Conservation (phyloP, 2,888 invertebrate genomes). For the Epirrhoe tristata region DNA sequence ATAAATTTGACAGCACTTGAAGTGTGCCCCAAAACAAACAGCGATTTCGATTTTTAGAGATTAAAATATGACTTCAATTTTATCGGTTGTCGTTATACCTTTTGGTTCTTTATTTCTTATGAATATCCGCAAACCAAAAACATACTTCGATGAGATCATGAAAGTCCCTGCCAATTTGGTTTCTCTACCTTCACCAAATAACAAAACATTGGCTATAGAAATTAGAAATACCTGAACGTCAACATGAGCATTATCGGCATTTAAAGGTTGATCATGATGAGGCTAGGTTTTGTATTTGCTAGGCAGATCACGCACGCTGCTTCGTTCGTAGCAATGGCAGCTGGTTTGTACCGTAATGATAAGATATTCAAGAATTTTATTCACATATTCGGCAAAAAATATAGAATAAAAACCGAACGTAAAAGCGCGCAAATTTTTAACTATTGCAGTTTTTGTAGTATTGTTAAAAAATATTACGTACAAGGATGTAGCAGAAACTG, state of each 20-base stretch:
- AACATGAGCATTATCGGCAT: conserved; percentile 11
- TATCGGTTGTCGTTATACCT: too few species aligned
- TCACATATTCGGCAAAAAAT: neutral
- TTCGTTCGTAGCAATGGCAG: conserved; percentile 8
- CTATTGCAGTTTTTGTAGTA: too few species aligned
- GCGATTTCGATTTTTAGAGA: too few species aligned
- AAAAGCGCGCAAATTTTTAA: too few species aligned
- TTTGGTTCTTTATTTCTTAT: conserved; percentile 13
- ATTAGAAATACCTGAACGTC: neutral
- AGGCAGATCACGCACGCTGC: conserved; percentile 37
- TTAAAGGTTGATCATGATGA: conserved; percentile 38
- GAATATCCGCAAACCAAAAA: conserved; percentile 4
- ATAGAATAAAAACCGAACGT: too few species aligned
- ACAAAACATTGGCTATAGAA: too few species aligned
- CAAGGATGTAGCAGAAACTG: too few species aligned
- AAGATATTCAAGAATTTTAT: conserved; percentile 21
- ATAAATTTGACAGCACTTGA: too few species aligned
- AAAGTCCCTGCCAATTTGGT: neutral
- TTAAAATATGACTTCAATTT: too few species aligned
- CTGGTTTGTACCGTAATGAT: conserved; percentile 34
- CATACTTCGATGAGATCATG: conserved; percentile 4
- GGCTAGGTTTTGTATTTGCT: conserved; percentile 24
- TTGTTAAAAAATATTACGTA: too few species aligned
- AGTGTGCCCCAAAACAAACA: too few species aligned
- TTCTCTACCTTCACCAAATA: neutral